phyloP scores from a whole-genome alignment of 1,140 invertebrate genomes.

The Aphis gossypii region DNA sequence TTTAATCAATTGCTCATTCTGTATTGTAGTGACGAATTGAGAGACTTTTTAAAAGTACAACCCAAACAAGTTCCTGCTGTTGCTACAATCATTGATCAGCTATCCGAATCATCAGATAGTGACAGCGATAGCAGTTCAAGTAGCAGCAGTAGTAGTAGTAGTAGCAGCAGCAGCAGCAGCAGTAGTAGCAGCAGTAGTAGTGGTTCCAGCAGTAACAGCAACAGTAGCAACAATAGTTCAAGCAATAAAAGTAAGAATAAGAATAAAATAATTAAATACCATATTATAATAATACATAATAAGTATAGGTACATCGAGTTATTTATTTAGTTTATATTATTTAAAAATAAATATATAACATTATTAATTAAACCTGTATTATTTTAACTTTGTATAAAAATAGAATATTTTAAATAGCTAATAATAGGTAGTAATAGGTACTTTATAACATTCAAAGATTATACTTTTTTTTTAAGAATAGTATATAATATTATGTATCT shows the following conservation, averaged over 20 bases:
- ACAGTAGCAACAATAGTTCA: background rate
- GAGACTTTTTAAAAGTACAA: constrained; percentile 57
- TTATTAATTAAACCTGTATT: background rate
- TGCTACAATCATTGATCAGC: constrained; percentile 34
- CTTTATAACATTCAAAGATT: background rate
- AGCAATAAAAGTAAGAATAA: background rate
- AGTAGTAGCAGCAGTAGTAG: background rate
- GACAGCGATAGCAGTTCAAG: constrained; percentile 37
- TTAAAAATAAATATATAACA: background rate
- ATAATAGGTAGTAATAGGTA: too few species aligned
- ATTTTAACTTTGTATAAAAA: background rate
- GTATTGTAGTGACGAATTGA: constrained; percentile 51
- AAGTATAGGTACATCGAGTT: background rate
- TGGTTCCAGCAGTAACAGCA: background rate
- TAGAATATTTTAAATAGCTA: background rate
- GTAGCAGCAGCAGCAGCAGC: background rate
- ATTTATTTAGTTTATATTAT: background rate
- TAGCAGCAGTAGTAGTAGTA: constrained; percentile 37
- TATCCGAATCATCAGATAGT: constrained; percentile 42
- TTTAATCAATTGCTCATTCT: background rate
- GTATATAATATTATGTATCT: too few species aligned
- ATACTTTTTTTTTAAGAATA: background rate
- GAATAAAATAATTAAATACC: background rate
- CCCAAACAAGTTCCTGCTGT: constrained; percentile 43
- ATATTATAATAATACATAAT: background rate